Evolutionary conservation across 2,113 vertebrate genomes (phyloP).

Genomic region (Sakesphorus luctuosus): DNA sequence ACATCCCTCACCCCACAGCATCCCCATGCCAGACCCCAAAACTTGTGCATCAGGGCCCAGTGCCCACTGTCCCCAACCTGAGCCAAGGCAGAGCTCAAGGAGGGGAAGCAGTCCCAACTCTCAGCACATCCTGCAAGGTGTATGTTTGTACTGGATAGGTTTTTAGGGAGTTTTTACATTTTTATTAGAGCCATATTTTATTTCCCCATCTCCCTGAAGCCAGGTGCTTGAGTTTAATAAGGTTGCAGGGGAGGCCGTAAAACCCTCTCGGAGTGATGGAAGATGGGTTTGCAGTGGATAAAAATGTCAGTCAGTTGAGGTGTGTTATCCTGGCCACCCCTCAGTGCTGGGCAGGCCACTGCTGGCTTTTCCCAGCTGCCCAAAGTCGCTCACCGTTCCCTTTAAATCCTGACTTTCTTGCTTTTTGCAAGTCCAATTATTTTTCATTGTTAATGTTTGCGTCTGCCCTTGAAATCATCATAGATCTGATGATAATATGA

Average conservation of each 20-base stretch:
- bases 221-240: constrained; percentile 63
- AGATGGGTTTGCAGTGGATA: background rate
- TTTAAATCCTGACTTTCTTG: background rate
- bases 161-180: constrained; percentile 51
- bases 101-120: background rate
- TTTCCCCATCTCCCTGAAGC: background rate
- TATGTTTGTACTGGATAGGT: background rate
- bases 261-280: background rate
- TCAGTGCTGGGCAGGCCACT: fast-evolving
- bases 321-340: fast-evolving
- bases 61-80: fast-evolving
- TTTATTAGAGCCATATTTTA: constrained; percentile 58
- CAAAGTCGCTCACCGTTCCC: background rate
- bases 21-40: background rate
- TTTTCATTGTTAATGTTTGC: background rate
- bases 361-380: fast-evolving
- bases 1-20: background rate
- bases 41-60: fast-evolving
- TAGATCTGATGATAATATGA: constrained; percentile 36
- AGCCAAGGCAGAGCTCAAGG: background rate
- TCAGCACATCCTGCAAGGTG: background rate
- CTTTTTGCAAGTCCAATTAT: background rate
- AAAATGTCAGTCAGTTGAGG: background rate
- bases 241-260: constrained; percentile 36
- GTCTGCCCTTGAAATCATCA: background rate